These are phyloP conservation scores for Epicampocera succincta DNA, from an alignment of 2,888 invertebrate genomes.

Conservation along the genomic window DNA sequence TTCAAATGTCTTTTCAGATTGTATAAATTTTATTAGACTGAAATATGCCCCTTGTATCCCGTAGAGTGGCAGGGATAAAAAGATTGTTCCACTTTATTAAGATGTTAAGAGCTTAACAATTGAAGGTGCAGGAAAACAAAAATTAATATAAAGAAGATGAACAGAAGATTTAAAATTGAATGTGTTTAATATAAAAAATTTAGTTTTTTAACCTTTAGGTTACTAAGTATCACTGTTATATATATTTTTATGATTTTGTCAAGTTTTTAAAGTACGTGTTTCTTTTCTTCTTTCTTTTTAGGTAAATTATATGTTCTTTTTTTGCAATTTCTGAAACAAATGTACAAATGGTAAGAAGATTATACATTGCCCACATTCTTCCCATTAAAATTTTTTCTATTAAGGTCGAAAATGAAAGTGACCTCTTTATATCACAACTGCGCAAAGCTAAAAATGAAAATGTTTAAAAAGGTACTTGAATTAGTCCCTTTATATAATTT, in stretches of 20 bases:
- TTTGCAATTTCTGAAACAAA: neutral
- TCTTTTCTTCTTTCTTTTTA: neutral
- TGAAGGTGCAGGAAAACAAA: neutral
- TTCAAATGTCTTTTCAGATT: slow-evolving; percentile 4
- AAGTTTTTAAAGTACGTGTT: neutral
- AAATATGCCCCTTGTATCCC: neutral
- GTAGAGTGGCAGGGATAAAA: slow-evolving; percentile 3
- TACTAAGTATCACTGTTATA: neutral
- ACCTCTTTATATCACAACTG: too few relatives aligned
- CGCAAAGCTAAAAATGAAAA: too few relatives aligned
- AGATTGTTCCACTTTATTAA: slow-evolving; percentile 19
- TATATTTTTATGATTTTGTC: neutral
- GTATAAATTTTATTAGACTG: slow-evolving; percentile 31
- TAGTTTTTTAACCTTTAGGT: too few relatives aligned
- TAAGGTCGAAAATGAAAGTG: too few relatives aligned
- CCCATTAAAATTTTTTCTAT: too few relatives aligned
- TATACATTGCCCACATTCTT: too few relatives aligned
- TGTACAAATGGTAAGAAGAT: too few relatives aligned
- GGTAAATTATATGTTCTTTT: neutral
- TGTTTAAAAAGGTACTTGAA: too few relatives aligned
- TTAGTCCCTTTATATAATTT: too few relatives aligned
- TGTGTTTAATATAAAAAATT: neutral
- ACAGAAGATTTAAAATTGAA: neutral
- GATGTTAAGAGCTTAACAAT: slow-evolving; percentile 28
- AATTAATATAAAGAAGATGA: neutral